Conservation (phyloP, 2,113 vertebrate genomes). For the Setophaga coronata region DNA sequence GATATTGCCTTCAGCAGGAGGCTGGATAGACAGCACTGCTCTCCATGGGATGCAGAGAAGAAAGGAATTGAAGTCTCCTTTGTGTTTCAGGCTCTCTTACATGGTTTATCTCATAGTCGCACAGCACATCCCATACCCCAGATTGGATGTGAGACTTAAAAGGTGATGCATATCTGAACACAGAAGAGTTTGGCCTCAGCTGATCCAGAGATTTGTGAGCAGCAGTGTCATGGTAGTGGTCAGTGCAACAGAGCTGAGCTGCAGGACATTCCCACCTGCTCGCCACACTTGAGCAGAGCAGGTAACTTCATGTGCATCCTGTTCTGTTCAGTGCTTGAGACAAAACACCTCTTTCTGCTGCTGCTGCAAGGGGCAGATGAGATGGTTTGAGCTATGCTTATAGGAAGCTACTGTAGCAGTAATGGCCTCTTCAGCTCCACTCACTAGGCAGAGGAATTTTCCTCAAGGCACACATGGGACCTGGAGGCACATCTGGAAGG, state of each 20-base stretch:
- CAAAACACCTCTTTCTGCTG: not conserved
- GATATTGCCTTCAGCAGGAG: slow-evolving; percentile 2
- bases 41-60: not conserved
- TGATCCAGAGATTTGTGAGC: not conserved
- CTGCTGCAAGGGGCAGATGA: not conserved
- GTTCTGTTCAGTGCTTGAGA: not conserved
- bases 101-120: not conserved
- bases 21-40: not conserved
- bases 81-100: not conserved
- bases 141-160: not conserved
- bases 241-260: not conserved
- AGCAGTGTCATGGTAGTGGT: not conserved
- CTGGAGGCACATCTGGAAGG: not conserved
- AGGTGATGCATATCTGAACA: accelerated
- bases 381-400: not conserved
- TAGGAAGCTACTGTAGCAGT: not conserved
- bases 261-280: not conserved
- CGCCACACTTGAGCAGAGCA: not conserved
- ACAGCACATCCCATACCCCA: not conserved
- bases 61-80: not conserved
- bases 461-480: accelerated
- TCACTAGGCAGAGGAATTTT: not conserved
- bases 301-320: not conserved
- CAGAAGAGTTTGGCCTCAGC: not conserved
- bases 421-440: not conserved